Evolutionary conservation across 2,797 vertebrate genomes (phyloP), one percentile per base, ranked within the genome.

Genomic region (Artibeus jamaicensis): DNA sequence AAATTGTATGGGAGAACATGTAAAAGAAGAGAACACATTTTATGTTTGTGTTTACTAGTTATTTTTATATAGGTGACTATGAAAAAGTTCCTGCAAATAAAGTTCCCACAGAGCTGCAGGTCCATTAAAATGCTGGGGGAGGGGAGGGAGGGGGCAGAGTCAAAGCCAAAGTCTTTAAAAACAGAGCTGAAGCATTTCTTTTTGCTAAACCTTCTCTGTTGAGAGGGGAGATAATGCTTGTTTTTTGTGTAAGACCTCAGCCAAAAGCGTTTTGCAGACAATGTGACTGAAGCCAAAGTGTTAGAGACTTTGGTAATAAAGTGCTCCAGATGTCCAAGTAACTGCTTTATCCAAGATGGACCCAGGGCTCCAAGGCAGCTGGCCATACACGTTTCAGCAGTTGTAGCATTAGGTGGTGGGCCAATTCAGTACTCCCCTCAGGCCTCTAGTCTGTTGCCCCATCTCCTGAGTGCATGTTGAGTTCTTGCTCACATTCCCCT

Each of bases 391-490:
- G 2, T 48, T 84, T 50, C 24, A 74, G 32, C 14, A 46, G 2
- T 18, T 10, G 7, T 18, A 37, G 29, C 4, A 1, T 1, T 14
- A n/a, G 29, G 3, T 0, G 1, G 21, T 24, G 6, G 2, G 34
- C 22, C 9, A 2, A 4, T 19, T 57, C 12, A 19, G 3, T 1
- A 5, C 16, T 55, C 9, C 4, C 6, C 5, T 81, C 12, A 37
- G 21, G 53, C 22, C 50, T 37, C 76, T 73, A n/a, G 21, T 6
- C 55, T 37, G 2, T 7, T 3, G 26, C 24, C 24, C 9, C 34
- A 4, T 68, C 32, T 73, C 26, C 68, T 59, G 18, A 79, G 5
- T 1, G 15, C 44, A 5, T 11, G 3, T 2, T 50, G 19, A 48
- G 2, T 32, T 79, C 10, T 76, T 62, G 10, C 50, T 76, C 65